phyloP scores from a whole-genome alignment of 2,888 invertebrate species.

The Eulithis testata region DNA sequence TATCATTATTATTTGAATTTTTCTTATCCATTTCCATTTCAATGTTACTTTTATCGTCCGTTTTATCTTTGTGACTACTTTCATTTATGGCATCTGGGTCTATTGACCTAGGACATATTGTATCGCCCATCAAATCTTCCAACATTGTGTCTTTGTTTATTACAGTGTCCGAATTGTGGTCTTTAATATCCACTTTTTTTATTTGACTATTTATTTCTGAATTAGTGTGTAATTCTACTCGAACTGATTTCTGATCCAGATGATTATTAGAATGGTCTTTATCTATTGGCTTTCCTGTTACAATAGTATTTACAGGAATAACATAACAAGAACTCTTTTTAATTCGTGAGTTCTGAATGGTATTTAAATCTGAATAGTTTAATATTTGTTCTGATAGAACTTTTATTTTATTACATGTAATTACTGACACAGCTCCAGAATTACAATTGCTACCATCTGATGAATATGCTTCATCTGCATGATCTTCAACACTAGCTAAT shows the following conservation, averaged over 20 bases:
- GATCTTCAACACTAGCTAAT: constrained; percentile 23
- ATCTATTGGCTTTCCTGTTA: constrained; percentile 15
- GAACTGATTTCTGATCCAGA: neutral
- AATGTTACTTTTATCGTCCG: neutral
- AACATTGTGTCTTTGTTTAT: neutral
- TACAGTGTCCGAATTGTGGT: neutral
- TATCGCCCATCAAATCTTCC: constrained; percentile 1
- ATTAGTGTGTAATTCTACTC: constrained; percentile 7
- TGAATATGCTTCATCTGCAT: constrained; percentile 34
- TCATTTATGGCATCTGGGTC: neutral
- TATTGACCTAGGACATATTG: neutral
- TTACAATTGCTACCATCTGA: constrained; percentile 34
- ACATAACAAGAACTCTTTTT: constrained; percentile 30
- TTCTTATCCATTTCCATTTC: neutral
- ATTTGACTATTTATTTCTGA: neutral
- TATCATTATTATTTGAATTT: constrained; percentile 4
- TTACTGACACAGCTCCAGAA: constrained; percentile 20
- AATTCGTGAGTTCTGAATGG: constrained; percentile 17
- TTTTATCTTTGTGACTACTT: constrained; percentile 1
- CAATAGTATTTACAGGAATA: constrained; percentile 28
- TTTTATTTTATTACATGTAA: constrained; percentile 48
- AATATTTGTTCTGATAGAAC: constrained; percentile 58
- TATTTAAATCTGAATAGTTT: constrained; percentile 39
- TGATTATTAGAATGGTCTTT: constrained; percentile 5
- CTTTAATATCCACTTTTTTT: neutral